Evolutionary conservation across 2,113 vertebrate species (phyloP).

Genomic region (Podarcis cretensis): DNA sequence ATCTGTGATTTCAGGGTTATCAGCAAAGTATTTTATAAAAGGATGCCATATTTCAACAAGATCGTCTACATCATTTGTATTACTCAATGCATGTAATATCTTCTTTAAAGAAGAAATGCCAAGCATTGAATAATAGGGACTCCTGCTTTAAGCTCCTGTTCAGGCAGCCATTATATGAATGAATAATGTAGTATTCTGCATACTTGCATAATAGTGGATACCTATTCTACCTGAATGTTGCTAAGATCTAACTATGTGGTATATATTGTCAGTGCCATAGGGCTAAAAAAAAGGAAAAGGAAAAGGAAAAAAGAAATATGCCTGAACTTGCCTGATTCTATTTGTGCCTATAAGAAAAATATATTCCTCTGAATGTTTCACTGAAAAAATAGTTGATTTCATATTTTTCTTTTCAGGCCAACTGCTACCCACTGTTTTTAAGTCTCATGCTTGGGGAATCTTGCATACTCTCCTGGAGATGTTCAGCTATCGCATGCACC

Average conservation of each 20-base stretch:
- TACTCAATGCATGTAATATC: too few relatives aligned
- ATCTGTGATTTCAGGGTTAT: too few relatives aligned
- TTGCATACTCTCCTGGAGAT: slow-evolving; percentile 97
- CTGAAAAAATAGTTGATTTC: slow-evolving; percentile 23
- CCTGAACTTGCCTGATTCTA: not conserved
- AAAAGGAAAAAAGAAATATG: not conserved
- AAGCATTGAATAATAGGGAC: too few relatives aligned
- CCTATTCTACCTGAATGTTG: not conserved
- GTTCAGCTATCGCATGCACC: slow-evolving; percentile 99
- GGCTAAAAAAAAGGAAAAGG: not conserved
- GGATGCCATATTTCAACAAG: too few relatives aligned
- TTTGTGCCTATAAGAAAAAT: not conserved
- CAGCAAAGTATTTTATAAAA: too few relatives aligned
- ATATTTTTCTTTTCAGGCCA: slow-evolving; percentile 81
- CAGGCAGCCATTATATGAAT: not conserved
- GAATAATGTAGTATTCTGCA: not conserved
- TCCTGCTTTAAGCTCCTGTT: not conserved
- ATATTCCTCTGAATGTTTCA: not conserved
- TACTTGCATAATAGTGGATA: not conserved
- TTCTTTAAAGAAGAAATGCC: too few relatives aligned
- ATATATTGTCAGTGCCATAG: fast-evolving
- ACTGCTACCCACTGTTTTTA: slow-evolving; percentile 95
- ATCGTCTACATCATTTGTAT: too few relatives aligned
- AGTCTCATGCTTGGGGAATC: slow-evolving; percentile 97
- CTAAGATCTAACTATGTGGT: not conserved